These are phyloP conservation scores for Onychorhynchus coronatus DNA, from an alignment of 2,113 vertebrate species.

Conservation along the genomic window DNA sequence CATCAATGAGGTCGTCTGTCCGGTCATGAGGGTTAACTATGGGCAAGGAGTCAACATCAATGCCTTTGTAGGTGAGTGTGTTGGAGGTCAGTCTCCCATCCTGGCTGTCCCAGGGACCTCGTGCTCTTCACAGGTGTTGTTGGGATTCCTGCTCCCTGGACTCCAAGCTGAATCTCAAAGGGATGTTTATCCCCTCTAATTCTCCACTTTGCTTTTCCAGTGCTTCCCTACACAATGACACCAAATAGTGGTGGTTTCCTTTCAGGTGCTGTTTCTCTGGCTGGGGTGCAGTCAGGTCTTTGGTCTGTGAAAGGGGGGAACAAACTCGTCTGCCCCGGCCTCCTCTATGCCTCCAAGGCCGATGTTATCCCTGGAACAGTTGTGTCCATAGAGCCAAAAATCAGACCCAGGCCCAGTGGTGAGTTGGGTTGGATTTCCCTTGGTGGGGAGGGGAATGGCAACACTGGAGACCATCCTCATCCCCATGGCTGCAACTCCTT, in stretches of 20 bases:
- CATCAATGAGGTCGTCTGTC: constrained; percentile 83
- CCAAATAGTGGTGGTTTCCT: neutral
- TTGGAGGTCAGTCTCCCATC: accelerated
- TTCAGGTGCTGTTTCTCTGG: constrained; percentile 83
- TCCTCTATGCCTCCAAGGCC: constrained; percentile 85
- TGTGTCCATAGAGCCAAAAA: constrained; percentile 79
- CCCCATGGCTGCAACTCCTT: neutral
- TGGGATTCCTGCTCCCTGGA: neutral
- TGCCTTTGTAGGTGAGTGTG: constrained; percentile 84
- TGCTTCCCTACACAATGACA: accelerated
- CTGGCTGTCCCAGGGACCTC: neutral
- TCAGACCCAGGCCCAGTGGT: constrained; percentile 76
- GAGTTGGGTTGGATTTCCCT: neutral
- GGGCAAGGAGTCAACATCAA: constrained; percentile 83
- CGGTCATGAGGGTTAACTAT: constrained; percentile 81
- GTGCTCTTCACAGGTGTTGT: neutral
- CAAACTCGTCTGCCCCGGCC: constrained; percentile 84
- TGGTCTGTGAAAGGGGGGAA: constrained; percentile 95
- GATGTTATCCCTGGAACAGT: constrained; percentile 83
- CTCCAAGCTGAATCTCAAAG: neutral
- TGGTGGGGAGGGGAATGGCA: neutral
- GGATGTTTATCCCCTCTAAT: neutral
- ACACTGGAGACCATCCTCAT: accelerated
- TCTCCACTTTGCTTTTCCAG: neutral
- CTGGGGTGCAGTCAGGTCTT: constrained; percentile 75